Base-by-base conservation (phyloP, 2,113 vertebrate species). In the Penelope pileata region DNA sequence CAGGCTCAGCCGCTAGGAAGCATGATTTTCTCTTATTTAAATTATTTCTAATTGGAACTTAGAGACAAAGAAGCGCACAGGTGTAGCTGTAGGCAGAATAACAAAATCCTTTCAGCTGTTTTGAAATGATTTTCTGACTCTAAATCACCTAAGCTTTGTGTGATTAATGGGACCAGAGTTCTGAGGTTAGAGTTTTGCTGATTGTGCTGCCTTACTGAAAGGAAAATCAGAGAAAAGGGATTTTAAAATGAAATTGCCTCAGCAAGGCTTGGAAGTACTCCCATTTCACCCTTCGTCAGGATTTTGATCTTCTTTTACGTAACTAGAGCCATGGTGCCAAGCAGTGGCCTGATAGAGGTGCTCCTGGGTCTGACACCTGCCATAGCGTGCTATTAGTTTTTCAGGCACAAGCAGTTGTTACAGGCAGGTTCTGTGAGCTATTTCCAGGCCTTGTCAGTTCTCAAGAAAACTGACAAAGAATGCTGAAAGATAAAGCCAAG, bases 51-150 rank as follows among this genome's bases (percentile, higher is more conserved):
- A 96, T 90, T 94, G 90, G 90, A 96, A 92, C 62, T 75, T 91
- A 40, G 90, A 96, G 90, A 94, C 86, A 95, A 94, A 96, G 85
- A 83, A 88, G 36, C 58, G 86, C 66, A 96, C 91, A 95, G 80
- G 93, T 96, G 69, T 95, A 96, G 86, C 93, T 96, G 80, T n/a
- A 96, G 93, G 93, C 91, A 96, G 76, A 91, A 90, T 86, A 93
- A 81, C 76, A 90, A 96, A 86, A 62, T 86, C 47, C 40, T 6
- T 6, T 96, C 73, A 94, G 76, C 86, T 86, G 83, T 90, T 86
- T 96, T 91, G 83, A 91, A 96, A 78, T 18, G 16, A 86, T 88
- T 94, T 95, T 96, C 93, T 91, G 82, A 86, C 85, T 91, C n/a
- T 63, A 95, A 96, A 95, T 95, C 90, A 90, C 82, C 3, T 8